Evolutionary conservation across 2,888 invertebrate species (phyloP).

Genomic region (Cephus spinipes): DNA sequence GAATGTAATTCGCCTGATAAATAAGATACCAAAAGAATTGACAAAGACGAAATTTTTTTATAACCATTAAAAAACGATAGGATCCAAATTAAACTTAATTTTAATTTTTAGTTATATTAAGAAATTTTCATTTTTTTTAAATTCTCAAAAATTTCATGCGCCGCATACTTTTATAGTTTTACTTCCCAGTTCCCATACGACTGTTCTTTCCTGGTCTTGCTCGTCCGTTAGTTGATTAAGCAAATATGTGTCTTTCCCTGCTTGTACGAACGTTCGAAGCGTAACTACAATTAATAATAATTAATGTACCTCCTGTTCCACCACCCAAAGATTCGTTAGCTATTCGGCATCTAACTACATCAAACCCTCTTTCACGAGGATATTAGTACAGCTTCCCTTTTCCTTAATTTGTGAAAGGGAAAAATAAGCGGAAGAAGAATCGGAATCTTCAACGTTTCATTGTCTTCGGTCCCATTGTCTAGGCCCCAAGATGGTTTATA

Average conservation of each 20-base stretch:
- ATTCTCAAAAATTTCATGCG: too few relatives aligned
- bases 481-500: conserved; percentile 3
- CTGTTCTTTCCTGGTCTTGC: conserved; percentile 8
- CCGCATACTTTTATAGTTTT: not conserved
- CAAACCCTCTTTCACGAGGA: not conserved
- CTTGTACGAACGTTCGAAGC: conserved; percentile 26
- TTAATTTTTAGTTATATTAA: not conserved
- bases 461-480: not conserved
- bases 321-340: not conserved
- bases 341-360: not conserved
- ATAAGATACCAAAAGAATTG: not conserved
- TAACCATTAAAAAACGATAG: not conserved
- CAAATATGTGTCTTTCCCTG: conserved; percentile 51
- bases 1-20: not conserved
- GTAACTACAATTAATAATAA: conserved; percentile 47
- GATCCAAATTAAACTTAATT: not conserved
- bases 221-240: conserved; percentile 47
- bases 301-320: conserved; percentile 34
- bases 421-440: not conserved
- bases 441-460: not conserved
- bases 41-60: not conserved
- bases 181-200: not conserved
- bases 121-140: not conserved
- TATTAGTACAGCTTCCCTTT: not conserved
- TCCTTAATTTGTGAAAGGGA: not conserved